A percentile compares a stretch with the other conserved stretches of the same genome.
These are phyloP conservation scores for Palaemon carinicauda DNA, from an alignment of 1,140 invertebrate species.

Conservation along the genomic window DNA sequence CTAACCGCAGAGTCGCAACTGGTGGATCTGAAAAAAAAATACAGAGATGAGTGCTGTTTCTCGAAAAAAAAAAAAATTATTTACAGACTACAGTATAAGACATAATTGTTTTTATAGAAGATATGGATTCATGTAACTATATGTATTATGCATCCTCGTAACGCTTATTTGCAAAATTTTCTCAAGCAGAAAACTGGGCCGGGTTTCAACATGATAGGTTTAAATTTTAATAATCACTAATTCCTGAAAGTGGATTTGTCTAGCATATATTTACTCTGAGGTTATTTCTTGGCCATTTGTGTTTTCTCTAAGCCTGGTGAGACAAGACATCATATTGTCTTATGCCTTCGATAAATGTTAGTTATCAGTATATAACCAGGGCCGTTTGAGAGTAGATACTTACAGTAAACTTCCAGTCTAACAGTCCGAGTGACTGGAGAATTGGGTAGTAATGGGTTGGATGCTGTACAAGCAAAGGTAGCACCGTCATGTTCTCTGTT, in stretches of 20 bases:
- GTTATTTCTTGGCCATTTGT: no score
- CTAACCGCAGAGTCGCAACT: conserved; percentile 76
- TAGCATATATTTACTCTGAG: no score
- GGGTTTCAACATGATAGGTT: no score
- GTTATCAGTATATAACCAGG: conserved; percentile 23
- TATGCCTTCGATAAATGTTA: background rate
- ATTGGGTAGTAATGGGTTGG: conserved; percentile 2
- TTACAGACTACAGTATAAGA: background rate
- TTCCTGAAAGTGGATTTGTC: no score
- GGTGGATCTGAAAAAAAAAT: conserved; percentile 80
- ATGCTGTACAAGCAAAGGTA: conserved; percentile 24
- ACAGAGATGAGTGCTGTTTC: background rate
- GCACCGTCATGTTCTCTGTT: background rate
- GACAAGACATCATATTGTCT: no score
- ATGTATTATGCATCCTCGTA: background rate
- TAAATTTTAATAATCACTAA: no score
- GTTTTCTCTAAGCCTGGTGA: no score
- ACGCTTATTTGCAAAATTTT: no score
- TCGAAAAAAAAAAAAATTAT: no score
- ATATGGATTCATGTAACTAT: background rate
- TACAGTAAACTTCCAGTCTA: conserved; percentile 29
- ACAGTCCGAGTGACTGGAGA: background rate
- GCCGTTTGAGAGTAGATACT: background rate
- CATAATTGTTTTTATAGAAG: no score
- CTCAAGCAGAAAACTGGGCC: no score